These are phyloP conservation scores for Fregata magnificens DNA, from an alignment of 2,113 vertebrate genomes.

Conservation along the genomic window DNA sequence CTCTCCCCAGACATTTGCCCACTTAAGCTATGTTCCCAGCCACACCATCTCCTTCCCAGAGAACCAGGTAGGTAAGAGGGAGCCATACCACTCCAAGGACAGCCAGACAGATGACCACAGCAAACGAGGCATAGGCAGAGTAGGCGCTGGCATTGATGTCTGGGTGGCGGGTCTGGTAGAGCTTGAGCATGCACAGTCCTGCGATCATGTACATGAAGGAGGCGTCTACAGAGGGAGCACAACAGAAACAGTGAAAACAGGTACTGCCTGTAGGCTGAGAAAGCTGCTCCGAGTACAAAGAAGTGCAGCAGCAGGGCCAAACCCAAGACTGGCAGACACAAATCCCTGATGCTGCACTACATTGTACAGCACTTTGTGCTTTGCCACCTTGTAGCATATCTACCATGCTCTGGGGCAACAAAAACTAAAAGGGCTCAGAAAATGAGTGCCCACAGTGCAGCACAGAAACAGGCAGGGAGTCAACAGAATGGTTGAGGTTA, in stretches of 20 bases:
- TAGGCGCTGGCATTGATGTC: conserved; percentile 85
- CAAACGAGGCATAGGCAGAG: conserved; percentile 80
- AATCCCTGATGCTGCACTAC: background rate
- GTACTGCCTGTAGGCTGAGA: background rate
- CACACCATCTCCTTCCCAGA: background rate
- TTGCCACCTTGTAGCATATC: background rate
- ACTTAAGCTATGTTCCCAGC: background rate
- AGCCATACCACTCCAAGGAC: conserved; percentile 82
- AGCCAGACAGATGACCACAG: conserved; percentile 76
- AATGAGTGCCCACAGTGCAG: background rate
- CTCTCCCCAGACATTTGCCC: background rate
- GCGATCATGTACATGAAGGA: conserved; percentile 87
- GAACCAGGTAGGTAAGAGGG: background rate
- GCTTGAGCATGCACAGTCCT: conserved; percentile 83
- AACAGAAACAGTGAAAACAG: background rate
- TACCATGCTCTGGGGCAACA: background rate
- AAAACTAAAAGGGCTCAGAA: background rate
- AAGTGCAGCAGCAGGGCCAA: background rate
- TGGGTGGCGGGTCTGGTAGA: conserved; percentile 83
- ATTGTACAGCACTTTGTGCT: background rate
- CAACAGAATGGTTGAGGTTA: background rate
- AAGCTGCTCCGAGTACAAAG: background rate
- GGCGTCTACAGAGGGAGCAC: conserved; percentile 69
- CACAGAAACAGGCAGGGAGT: background rate
- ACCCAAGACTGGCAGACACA: background rate